Base-by-base conservation (phyloP, 1,140 invertebrate species). In the Brachionus koreanus region DNA sequence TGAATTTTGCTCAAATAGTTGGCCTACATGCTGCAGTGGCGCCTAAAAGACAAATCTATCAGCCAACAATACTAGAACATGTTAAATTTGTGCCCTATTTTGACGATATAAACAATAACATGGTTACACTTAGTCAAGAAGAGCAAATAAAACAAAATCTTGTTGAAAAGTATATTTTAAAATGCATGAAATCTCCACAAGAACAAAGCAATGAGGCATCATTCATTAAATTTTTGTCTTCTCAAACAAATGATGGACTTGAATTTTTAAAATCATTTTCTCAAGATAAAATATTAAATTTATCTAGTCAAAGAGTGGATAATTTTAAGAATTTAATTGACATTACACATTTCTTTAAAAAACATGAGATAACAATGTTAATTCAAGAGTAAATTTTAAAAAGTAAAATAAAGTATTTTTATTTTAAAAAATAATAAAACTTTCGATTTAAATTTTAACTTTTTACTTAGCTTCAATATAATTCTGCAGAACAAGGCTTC, bases 21-120 rank as follows among this genome's bases (percentile, higher is more conserved):
- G 95, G 95, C 61, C 90, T 98, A 85, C 97, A 97, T 88, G 93
- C 94, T 0, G 94, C 93, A 83, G 89, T 96, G 12, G 94, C 96
- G 1, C 94, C 95, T 29, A 91, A 93, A 82, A 91, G 94, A 83
- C 49, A 57, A 57, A 12, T 69, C 0, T 46, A 43, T 4, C 42
- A 43, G 25, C 39, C 25, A 0, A 92, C 92, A 1, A 95, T 57
- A 95, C 23, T 90, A 89, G 83, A 93, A 96, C 72, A 91, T 89
- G 46, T 86, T 91, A 2, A 91, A 9, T 69, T 69, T 57, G 16
- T 57, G 19, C 5, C 49, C n/a, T 57, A 57, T 57, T 6, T 83
- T 25, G 25, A 42, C 37, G 16, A 75, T 57, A 16, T 25, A 19
- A 46, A 84, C 39, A 87, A 84, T 69, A 61, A 76, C 39, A 87